phyloP scores from a whole-genome alignment of 2,888 invertebrate genomes.

The Meghimatium bilineatum region DNA sequence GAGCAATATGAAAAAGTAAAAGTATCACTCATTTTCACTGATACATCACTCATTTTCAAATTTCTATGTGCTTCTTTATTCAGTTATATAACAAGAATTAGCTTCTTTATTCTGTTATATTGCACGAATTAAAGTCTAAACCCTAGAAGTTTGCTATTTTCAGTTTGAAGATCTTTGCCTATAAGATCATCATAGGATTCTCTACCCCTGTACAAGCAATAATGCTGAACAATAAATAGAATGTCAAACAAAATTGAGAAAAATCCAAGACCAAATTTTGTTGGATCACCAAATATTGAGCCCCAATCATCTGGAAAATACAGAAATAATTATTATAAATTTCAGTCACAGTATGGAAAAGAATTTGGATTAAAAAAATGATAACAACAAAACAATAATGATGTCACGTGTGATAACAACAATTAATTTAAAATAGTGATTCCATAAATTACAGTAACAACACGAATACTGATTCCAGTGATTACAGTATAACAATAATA shows the following conservation, averaged over 20 bases:
- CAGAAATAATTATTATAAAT: constrained; percentile 68
- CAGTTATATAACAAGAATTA: too few relatives aligned
- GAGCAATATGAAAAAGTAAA: too few relatives aligned
- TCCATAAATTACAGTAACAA: too few relatives aligned
- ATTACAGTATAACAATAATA: too few relatives aligned
- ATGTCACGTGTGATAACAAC: not conserved
- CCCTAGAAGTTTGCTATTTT: not conserved
- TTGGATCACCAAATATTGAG: constrained; percentile 96
- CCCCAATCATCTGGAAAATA: constrained; percentile 88
- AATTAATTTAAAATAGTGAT: too few relatives aligned
- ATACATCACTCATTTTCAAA: too few relatives aligned
- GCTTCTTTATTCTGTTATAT: too few relatives aligned
- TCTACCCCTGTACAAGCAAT: constrained; percentile 85
- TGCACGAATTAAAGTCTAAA: not conserved
- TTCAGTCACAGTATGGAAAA: not conserved
- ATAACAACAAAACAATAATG: not conserved
- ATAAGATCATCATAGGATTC: constrained; percentile 33
- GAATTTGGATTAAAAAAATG: not conserved
- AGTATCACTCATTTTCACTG: too few relatives aligned
- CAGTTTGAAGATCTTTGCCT: not conserved
- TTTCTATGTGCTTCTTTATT: too few relatives aligned
- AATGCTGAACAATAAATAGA: constrained; percentile 97
- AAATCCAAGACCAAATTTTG: constrained; percentile 97
- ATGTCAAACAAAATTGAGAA: constrained; percentile 97
- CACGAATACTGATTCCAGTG: too few relatives aligned